These are phyloP conservation scores for Diadema setosum DNA, from an alignment of 35 echinoderm and acorn worm genomes.

Conservation along the genomic window DNA sequence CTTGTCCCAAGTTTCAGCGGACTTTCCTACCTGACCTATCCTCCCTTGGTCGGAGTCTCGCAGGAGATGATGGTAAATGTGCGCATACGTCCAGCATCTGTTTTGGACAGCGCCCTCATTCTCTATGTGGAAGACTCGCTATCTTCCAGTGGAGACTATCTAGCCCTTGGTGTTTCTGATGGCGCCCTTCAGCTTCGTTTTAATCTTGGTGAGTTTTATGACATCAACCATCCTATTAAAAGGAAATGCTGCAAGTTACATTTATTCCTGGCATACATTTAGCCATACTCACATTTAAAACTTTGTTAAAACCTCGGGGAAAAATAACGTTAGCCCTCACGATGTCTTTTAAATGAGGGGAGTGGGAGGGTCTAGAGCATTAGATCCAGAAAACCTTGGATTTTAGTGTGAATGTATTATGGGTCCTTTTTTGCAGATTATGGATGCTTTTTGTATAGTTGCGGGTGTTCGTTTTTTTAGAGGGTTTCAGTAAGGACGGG, in stretches of 20 bases:
- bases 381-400: too few relatives aligned
- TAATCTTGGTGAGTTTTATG: conserved; percentile 52
- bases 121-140: conserved; percentile 44
- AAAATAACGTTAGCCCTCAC: too few relatives aligned
- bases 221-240: background rate
- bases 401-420: too few relatives aligned
- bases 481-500: too few relatives aligned
- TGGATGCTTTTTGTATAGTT: too few relatives aligned
- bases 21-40: conserved; percentile 52
- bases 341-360: too few relatives aligned
- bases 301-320: too few relatives aligned
- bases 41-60: background rate
- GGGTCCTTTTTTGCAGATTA: too few relatives aligned
- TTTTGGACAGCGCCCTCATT: conserved; percentile 21
- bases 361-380: too few relatives aligned
- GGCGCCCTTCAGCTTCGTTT: conserved; percentile 67
- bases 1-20: conserved; percentile 71
- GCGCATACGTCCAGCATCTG: conserved; percentile 27
- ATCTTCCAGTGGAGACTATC: conserved; percentile 40
- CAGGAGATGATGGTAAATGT: conserved; percentile 58
- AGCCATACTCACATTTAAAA: too few relatives aligned
- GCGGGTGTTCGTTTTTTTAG: too few relatives aligned
- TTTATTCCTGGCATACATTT: too few relatives aligned
- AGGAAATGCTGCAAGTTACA: background rate
- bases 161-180: conserved; percentile 58